These are phyloP conservation scores for Drosophila ezoana DNA, from an alignment of 2,888 invertebrate species.

Conservation along the genomic window DNA sequence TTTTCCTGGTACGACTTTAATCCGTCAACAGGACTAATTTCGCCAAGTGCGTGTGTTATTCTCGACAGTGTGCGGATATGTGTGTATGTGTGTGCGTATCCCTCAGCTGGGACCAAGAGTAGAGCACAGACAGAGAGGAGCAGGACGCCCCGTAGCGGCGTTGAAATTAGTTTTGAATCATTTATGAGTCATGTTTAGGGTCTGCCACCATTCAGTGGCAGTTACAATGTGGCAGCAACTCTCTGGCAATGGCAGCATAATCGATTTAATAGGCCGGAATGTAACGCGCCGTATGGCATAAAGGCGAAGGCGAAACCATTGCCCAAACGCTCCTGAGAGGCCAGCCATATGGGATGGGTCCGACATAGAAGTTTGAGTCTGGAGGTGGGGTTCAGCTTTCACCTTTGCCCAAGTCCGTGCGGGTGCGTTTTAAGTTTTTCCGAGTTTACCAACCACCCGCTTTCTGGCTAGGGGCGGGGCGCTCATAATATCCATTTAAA, in stretches of 20 bases:
- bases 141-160: slow-evolving; percentile 62
- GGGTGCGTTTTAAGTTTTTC: slow-evolving; percentile 21
- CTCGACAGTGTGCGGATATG: slow-evolving; percentile 7
- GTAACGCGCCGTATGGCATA: slow-evolving; percentile 68
- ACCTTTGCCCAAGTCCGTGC: background rate
- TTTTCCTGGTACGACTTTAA: slow-evolving; percentile 49
- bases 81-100: slow-evolving; percentile 36
- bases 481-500: slow-evolving; percentile 2
- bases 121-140: slow-evolving; percentile 33
- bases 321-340: slow-evolving; percentile 38
- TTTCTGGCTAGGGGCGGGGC: background rate
- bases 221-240: slow-evolving; percentile 33
- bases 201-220: slow-evolving; percentile 63
- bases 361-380: background rate
- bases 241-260: slow-evolving; percentile 58
- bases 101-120: slow-evolving; percentile 35
- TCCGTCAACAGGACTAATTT: slow-evolving; percentile 67
- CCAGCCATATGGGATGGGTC: slow-evolving; percentile 50
- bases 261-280: slow-evolving; percentile 74
- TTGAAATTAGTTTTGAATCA: slow-evolving; percentile 81
- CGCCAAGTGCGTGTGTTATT: slow-evolving; percentile 60
- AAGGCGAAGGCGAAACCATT: slow-evolving; percentile 5
- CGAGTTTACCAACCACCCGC: slow-evolving; percentile 21
- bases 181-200: slow-evolving; percentile 80
- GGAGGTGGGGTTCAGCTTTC: slow-evolving; percentile 3